Base-by-base conservation (phyloP, 1,140 invertebrate species). In the Lucilia sericata region DNA sequence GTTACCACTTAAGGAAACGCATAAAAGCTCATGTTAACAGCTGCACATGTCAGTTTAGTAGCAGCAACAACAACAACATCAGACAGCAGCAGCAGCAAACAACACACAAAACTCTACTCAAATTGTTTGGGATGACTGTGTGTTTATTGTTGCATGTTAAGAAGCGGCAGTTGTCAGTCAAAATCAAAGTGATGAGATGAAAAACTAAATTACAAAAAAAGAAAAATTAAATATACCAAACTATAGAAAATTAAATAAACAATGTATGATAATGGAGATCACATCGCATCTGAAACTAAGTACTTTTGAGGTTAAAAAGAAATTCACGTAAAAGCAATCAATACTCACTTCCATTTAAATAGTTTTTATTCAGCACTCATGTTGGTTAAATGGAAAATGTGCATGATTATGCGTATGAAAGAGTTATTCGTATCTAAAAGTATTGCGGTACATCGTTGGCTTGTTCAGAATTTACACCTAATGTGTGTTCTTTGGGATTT, bases 21-120 rank as follows among this genome's bases (percentile, higher is more conserved):
- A 42, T 78, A 78, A 78, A 78, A 36, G 75, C 34, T 42, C 9
- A 78, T 78, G 75, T 78, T 78, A 78, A 78, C 75, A 78, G 75
- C 75, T 78, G 75, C 75, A 78, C 36, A 78, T 78, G 34, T 47
- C 36, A 49, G 30, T 47, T 78, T 78, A 47, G 34, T 25, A 78
- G 75, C n/a, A 78, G 75, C n/a, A 78, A 70, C n/a, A 60, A 60
- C 55, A 60, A 60, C 55, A 60, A 60, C 55, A 60, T 60, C 13
- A 60, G 13, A 7, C 42, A 60, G n/a, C 65, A 70, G 21, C 65
- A 70, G 13, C 65, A 70, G 60, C 17, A 65, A 14, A 70, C 13
- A 70, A 70, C 19, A 19, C 19, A 70, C 19, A 70, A 7, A 60
- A n/a, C 55, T 60, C 55, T 2, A 70, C 65, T 21, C 10, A 70